Base-by-base conservation (phyloP, 2,888 invertebrate genomes). In the Bibio marci region DNA sequence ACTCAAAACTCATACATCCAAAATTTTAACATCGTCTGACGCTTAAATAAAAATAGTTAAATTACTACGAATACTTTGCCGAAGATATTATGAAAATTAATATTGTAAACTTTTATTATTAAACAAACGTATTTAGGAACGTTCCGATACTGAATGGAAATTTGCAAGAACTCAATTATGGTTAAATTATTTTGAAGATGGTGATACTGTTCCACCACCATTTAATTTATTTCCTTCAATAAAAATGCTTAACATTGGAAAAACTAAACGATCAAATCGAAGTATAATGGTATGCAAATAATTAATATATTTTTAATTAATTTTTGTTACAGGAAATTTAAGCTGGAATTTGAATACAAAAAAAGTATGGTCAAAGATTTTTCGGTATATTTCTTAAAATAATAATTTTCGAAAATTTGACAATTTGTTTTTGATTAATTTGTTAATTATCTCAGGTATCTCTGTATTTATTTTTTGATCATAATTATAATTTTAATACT, bases 91-190 rank as follows among this genome's bases (percentile, higher is more conserved):
- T 26, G 26, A 26, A 26, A 6, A 26, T 32, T 15, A 31, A 30
- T 27, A 15, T 30, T 8, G 13, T n/a, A 18, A 32, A 14, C 11
- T 15, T 19, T 40, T 33, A 38, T 51, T n/a, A n/a, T n/a, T n/a
- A 8, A 22, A 35, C 19, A 5, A 18, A 10, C 19, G n/a, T 6
- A 15, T 7, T 17, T 57, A 88, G 86, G 90, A 92, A 71, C 73
- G 91, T 54, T 80, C 92, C 3, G 95, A 95, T 54, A 79, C 80
- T 1, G 94, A 95, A 64, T 95, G 95, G 95, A 95, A 95, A 62
- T 95, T 94, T 54, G 94, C 94, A 0, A 70, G 95, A 35, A 88
- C 88, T 47, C 87, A 87, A 55, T 65, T 97, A 34, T 97, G 95
- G 94, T 90, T 95, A 70, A 91, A 91, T 50, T 95, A 92, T 60